Percentiles rank a stretch among this genome's conserved stretches.
Evolutionary conservation across 2,797 vertebrate genomes (phyloP).

Genomic region (Acridotheres tristis): DNA sequence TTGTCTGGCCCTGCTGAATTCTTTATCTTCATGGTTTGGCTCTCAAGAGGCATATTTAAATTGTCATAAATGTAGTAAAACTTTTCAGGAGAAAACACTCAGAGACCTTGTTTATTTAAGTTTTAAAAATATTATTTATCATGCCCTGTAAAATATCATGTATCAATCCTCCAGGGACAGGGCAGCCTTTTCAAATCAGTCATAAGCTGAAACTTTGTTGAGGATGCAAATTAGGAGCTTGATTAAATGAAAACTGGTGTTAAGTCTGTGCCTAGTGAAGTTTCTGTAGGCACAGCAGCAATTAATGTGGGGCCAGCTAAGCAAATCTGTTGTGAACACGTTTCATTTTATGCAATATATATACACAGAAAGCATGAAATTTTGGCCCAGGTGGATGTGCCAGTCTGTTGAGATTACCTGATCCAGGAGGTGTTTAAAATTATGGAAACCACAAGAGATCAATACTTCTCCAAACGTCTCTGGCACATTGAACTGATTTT

Average conservation of each 20-base stretch:
- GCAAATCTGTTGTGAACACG: constrained; percentile 22
- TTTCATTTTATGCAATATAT: not conserved
- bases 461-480: not conserved
- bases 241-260: constrained; percentile 5
- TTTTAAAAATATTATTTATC: constrained; percentile 34
- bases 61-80: constrained; percentile 38
- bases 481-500: not conserved
- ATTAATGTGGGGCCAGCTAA: constrained; percentile 22
- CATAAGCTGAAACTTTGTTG: not conserved
- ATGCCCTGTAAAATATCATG: not conserved
- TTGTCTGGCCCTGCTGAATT: not conserved
- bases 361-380: not conserved
- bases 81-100: constrained; percentile 19
- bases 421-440: constrained; percentile 48
- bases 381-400: constrained; percentile 34
- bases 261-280: not conserved
- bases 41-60: constrained; percentile 46
- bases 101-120: constrained; percentile 36
- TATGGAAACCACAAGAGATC: constrained; percentile 19
- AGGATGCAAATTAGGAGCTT: constrained; percentile 5
- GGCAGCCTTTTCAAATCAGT: constrained; percentile 2
- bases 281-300: constrained; percentile 5
- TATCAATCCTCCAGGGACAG: not conserved
- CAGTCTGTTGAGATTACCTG: constrained; percentile 57
- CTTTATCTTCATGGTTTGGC: not conserved